These are phyloP conservation scores for Myotis planiceps DNA, from an alignment of 2,797 vertebrate species.

Conservation along the genomic window DNA sequence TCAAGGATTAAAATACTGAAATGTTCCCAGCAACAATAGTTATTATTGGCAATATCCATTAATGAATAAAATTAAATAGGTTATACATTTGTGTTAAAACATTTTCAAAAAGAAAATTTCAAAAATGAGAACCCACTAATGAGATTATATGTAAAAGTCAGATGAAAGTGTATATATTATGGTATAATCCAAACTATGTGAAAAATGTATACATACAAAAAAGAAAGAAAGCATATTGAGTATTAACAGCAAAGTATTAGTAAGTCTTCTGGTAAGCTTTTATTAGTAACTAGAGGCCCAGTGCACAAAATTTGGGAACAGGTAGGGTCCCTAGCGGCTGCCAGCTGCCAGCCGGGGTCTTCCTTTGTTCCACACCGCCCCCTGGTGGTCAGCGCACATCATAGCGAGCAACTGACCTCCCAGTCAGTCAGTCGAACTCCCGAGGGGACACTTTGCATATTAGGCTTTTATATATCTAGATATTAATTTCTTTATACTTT, in stretches of 20 bases:
- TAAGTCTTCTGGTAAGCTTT: background rate
- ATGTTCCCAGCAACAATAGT: background rate
- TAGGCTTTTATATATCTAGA: no score
- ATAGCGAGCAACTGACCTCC: no score
- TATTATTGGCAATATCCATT: background rate
- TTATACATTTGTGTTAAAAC: background rate
- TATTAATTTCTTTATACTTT: background rate
- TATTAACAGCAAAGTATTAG: background rate
- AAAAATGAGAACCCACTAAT: background rate
- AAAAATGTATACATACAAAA: background rate
- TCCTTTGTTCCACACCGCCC: no score
- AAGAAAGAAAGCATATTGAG: background rate
- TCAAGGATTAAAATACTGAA: conserved; percentile 53
- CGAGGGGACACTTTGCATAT: no score
- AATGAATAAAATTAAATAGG: background rate
- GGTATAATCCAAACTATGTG: background rate
- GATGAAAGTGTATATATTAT: background rate
- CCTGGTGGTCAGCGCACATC: no score
- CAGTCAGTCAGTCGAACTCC: no score
- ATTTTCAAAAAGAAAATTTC: background rate
- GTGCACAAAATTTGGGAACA: no score
- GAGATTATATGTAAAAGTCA: background rate
- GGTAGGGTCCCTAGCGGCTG: no score
- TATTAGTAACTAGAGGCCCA: background rate
- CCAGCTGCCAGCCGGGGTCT: no score